phyloP scores from a whole-genome alignment of 2,888 invertebrate genomes.

The Pristionchus entomophagus region DNA sequence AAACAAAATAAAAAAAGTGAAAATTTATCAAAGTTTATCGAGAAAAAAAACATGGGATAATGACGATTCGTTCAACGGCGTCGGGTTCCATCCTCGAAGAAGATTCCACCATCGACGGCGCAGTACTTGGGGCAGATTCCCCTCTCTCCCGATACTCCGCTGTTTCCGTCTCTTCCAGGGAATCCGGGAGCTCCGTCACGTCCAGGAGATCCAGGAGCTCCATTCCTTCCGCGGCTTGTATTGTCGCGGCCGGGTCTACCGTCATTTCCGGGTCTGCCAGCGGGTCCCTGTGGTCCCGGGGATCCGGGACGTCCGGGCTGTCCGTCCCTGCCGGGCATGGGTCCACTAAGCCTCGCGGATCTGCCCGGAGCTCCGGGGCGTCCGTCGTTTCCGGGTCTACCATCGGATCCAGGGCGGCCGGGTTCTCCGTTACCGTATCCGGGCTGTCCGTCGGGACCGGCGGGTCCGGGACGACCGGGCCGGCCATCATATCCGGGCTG shows the following conservation, averaged over 20 bases:
- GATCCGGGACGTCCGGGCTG: conserved; percentile 33
- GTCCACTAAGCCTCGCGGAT: background rate
- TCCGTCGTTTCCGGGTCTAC: conserved; percentile 42
- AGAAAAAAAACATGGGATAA: too few species aligned
- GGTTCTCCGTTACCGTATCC: background rate
- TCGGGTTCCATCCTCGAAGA: conserved; percentile 51
- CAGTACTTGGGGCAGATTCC: conserved; percentile 51
- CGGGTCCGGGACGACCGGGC: conserved; percentile 20
- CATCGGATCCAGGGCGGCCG: background rate
- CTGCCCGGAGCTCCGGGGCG: conserved; percentile 34
- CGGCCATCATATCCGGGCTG: background rate
- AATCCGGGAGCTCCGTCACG: background rate
- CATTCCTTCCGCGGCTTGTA: background rate
- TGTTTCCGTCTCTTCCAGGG: background rate
- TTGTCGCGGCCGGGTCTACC: background rate
- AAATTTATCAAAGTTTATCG: too few species aligned
- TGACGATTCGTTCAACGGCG: conserved; percentile 33
- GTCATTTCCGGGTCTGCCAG: too few species aligned
- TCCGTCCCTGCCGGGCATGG: conserved; percentile 1
- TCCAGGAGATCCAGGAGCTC: conserved; percentile 9
- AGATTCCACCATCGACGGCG: conserved; percentile 50
- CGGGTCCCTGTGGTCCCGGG: background rate
- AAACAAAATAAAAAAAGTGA: too few species aligned
- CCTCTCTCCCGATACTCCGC: background rate
- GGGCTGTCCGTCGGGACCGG: conserved; percentile 23